Evolutionary conservation across 2,113 vertebrate species (phyloP), one percentile per base, ranked within the genome.

Genomic region (Camarhynchus parvulus): DNA sequence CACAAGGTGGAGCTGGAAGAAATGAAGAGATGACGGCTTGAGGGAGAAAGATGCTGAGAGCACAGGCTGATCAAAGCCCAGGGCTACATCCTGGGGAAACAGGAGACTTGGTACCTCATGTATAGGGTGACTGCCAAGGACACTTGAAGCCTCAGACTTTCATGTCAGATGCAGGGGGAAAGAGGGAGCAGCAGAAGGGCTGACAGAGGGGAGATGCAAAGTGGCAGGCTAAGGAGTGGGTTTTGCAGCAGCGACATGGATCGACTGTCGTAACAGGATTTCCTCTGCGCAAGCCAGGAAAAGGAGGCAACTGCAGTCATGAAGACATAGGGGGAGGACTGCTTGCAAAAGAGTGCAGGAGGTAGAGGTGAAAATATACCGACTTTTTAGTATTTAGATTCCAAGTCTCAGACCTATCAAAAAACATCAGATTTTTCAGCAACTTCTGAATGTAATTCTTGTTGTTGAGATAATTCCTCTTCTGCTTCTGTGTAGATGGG

Each of bases 271-370:
- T 89, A 95, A 92, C 91, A 87, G 87, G 94, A 95, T 91, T 95
- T 96, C 91, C 92, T 91, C 62, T 53, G 74, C 1, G 5, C 84
- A 69, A 78, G 47, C 52, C 87, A 89, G 83, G 91, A 94, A 92
- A 94, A 96, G 66, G 83, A 92, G 80, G 37, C 35, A 87, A 90
- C 91, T 3, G 4, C 92, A 91, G 77, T 22, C 87, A 55, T 56
- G 80, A 95, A 95, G 81, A 83, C 47, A 79, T 20, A 47, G 63
- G 30, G 53, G 44, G 17, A 92, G 23, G 59, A 82, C 37, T 35
- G 77, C 77, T 84, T 82, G 81, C 53, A 82, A 81, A 41, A 77
- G 35, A 42, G 59, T 23, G 47, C 53, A 56, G 41, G 30, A 63
- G 42, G 30, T 11, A 86, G 61, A 92, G 19, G 39, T 81, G 68